phyloP scores from a whole-genome alignment of 2,113 vertebrate genomes.

The Copsychus sechellarum region DNA sequence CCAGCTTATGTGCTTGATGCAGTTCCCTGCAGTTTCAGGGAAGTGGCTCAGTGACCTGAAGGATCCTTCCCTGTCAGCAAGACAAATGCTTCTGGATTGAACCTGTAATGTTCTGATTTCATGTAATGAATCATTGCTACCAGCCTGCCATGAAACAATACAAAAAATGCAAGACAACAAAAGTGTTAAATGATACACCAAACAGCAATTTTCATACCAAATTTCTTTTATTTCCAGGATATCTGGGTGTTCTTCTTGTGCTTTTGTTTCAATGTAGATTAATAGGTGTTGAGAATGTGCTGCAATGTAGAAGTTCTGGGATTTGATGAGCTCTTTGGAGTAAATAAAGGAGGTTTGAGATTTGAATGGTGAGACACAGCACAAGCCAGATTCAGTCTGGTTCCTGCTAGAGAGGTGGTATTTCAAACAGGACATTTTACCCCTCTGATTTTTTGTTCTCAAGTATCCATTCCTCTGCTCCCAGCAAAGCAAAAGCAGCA shows the following conservation, averaged over 20 bases:
- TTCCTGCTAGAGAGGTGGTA: background rate
- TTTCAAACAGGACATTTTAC: background rate
- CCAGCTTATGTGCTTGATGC: background rate
- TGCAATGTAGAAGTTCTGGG: background rate
- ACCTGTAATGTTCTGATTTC: slow-evolving; percentile 14
- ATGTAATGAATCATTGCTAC: background rate
- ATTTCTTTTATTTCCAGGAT: background rate
- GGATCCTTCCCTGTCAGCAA: slow-evolving; percentile 27
- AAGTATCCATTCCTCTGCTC: background rate
- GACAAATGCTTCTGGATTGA: background rate
- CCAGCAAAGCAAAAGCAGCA: background rate
- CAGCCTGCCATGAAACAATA: background rate
- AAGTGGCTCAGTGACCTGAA: background rate
- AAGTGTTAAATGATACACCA: background rate
- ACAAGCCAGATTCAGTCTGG: background rate
- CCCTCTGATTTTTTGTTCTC: background rate
- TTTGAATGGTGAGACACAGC: background rate
- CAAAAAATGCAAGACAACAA: background rate
- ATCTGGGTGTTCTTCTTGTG: background rate
- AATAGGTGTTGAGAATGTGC: background rate
- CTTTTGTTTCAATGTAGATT: background rate
- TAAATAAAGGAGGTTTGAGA: background rate
- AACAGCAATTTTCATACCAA: background rate
- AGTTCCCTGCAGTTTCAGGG: background rate
- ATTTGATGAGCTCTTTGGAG: background rate